Base-by-base conservation (phyloP, 2,797 vertebrate genomes). In the Glossophaga mutica region DNA sequence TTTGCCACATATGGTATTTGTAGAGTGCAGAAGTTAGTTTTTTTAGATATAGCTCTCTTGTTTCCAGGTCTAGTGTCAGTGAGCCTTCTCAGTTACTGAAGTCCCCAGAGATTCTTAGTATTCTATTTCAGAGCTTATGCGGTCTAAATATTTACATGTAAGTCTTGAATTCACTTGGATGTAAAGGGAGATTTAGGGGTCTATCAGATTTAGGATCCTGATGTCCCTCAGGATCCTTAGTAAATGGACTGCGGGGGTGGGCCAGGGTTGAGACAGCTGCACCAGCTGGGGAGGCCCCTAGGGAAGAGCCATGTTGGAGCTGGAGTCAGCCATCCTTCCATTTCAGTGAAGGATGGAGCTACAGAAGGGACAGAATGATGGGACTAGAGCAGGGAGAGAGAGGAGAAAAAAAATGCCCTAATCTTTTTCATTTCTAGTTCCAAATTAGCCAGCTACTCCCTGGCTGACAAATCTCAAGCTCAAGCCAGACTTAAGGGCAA, bases 291-390 rank as follows among this genome's bases (percentile, higher is more conserved):
- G 10, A 32, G 50, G 44, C 39, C 48, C 3, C 8, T 12, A 2
- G 12, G 15, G 10, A 19, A 42, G 9, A 42, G 1, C 22, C 15
- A 12, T 10, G 2, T 0, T 0, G 44, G 26, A 5, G 22, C 14
- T 1, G 0, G 18, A 7, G 34, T 5, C 7, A 32, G 6, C 26
- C 10, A 4, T 6, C 0, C 0, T 39, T 50, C 24, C 3, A 2
- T 11, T 21, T 46, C 22, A 50, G 3, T 34, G 22, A 10, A 1
- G 39, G 67, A 44, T 6, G 42, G 70, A 65, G 34, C 18, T 16
- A 1, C 9, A 0, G 26, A 26, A 34, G 21, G 68, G 24, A 21
- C 16, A 0, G 26, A 5, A 29, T 24, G 8, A 2, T 5, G 26
- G 11, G 34, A 3, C 44, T 1, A 12, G n/a, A 94, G 44, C 4